Evolutionary conservation across 1,140 invertebrate genomes (phyloP).

Genomic region (Panulirus ornatus): DNA sequence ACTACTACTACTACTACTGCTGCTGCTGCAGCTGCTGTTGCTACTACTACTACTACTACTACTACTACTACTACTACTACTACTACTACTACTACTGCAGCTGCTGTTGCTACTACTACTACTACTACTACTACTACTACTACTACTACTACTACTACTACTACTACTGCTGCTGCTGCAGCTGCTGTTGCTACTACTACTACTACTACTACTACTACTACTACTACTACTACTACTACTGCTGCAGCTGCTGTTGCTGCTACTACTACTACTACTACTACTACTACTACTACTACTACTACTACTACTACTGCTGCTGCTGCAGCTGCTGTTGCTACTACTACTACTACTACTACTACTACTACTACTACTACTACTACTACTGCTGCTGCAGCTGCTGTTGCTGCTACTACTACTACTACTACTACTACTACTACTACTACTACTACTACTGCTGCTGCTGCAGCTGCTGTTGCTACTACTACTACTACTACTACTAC

Average conservation of each 20-base stretch:
- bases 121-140: conserved; percentile 6
- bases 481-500: background rate
- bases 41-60: too few species aligned
- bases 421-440: background rate
- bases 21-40: too few species aligned
- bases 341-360: background rate
- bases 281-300: conserved; percentile 7
- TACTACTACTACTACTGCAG: too few species aligned
- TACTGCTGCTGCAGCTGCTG: too few species aligned
- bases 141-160: background rate
- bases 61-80: too few species aligned
- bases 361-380: background rate
- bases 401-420: background rate
- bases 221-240: too few species aligned
- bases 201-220: conserved; percentile 9
- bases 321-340: too few species aligned
- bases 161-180: background rate
- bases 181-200: too few species aligned
- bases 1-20: too few species aligned
- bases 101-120: too few species aligned
- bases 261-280: conserved; percentile 13
- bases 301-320: background rate
- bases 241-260: too few species aligned
- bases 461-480: too few species aligned
- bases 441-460: background rate